Percentiles rank a stretch among this genome's conserved stretches.
Evolutionary conservation across 2,797 vertebrate species (phyloP).

Genomic region (Acomys russatus): DNA sequence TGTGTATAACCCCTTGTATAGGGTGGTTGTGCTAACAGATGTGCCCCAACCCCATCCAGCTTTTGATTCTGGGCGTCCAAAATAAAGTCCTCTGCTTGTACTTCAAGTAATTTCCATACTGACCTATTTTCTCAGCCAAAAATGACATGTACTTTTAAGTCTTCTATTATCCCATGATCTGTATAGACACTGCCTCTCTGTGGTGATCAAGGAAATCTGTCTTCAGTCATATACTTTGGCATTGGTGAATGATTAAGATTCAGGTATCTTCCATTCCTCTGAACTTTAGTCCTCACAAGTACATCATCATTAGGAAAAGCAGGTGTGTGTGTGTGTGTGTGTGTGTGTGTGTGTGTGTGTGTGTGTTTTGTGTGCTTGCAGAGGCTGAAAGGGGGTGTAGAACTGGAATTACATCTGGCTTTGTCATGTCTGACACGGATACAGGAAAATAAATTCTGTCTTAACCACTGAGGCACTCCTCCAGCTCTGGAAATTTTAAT

Average conservation of each 20-base stretch:
- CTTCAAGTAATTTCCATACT: neutral
- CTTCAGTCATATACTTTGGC: neutral
- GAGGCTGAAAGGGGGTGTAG: no score
- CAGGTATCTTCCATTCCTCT: neutral
- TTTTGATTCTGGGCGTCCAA: neutral
- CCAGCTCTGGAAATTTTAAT: neutral
- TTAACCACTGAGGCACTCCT: neutral
- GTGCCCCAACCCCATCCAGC: neutral
- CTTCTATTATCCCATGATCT: neutral
- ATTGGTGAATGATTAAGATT: neutral
- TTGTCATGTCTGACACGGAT: neutral
- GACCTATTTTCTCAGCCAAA: neutral
- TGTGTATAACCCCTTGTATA: neutral
- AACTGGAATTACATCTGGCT: neutral
- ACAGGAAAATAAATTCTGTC: neutral
- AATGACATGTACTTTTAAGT: neutral
- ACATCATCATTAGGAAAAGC: neutral
- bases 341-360: neutral
- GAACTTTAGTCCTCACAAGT: neutral
- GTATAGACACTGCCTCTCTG: neutral
- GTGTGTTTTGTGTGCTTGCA: neutral
- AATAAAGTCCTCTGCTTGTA: neutral
- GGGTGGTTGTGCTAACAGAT: neutral
- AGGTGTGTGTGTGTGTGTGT: neutral
- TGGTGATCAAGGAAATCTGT: neutral